phyloP scores from a whole-genome alignment of 2,888 invertebrate genomes.

The Erynnis tages region DNA sequence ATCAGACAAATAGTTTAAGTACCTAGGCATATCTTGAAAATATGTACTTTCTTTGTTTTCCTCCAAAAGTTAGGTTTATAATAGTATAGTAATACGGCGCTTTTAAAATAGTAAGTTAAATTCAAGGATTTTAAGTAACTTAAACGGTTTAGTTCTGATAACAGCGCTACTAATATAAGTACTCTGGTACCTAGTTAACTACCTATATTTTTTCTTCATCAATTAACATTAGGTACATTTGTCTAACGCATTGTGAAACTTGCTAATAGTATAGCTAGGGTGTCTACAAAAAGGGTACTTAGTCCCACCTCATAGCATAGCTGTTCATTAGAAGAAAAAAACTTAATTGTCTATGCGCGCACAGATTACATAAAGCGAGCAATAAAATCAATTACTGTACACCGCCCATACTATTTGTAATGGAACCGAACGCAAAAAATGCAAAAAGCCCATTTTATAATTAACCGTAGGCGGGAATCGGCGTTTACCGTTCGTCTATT shows the following conservation, averaged over 20 bases:
- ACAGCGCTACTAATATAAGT: no score
- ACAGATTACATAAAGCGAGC: constrained; percentile 30
- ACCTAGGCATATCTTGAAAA: no score
- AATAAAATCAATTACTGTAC: constrained; percentile 34
- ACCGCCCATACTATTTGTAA: constrained; percentile 36
- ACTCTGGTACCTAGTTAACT: no score
- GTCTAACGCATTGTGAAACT: not conserved
- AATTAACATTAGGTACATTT: not conserved
- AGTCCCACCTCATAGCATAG: constrained; percentile 20
- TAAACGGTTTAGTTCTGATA: no score
- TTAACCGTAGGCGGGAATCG: constrained; percentile 46
- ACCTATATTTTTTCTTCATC: no score
- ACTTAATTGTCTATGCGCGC: constrained; percentile 33
- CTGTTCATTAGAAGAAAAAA: constrained; percentile 26
- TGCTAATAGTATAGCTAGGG: not conserved
- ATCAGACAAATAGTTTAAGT: no score
- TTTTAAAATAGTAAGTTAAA: no score
- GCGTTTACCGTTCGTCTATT: constrained; percentile 41
- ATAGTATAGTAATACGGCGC: no score
- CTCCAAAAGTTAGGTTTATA: no score
- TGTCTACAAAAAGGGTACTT: constrained; percentile 22
- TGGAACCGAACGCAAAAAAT: constrained; percentile 32
- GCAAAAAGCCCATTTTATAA: constrained; percentile 43
- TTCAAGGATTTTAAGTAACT: no score
- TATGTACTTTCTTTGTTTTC: no score